Evolutionary conservation across 2,113 vertebrate species (phyloP), one percentile per base, ranked within the genome.

Genomic region (Mesembrinibis cayennensis): DNA sequence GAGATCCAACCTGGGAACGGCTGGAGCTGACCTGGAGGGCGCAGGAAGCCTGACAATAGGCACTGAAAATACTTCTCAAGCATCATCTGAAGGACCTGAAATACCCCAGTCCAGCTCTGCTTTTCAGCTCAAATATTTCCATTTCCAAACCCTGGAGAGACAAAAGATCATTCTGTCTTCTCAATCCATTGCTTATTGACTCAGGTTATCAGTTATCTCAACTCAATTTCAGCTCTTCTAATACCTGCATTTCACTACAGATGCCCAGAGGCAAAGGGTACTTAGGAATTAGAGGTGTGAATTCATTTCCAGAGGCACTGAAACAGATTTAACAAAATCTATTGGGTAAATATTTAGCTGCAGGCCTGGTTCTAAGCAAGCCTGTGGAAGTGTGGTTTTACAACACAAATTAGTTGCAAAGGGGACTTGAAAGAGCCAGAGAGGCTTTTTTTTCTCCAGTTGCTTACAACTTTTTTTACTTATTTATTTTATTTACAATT

Each of bases 291-390:
- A 95, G 47, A 94, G 81, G 87, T 81, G n/a, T 50, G 76, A 94
- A 93, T 81, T 88, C 25, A 93, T 94, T 96, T 95, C 88, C 72
- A 95, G 88, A 86, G 85, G 92, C 90, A 82, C 38, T 58, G 53
- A 73, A 96, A 87, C 25, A 80, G 92, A 73, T 81, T 94, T 92
- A 86, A 83, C 76, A 86, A 93, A 97, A 97, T 88, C 93, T 62
- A 53, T 50, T 86, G 47, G 71, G 88, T 92, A 97, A 97, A 95
- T 97, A 97, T 97, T 97, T 97, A 92, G 79, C 95, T 92, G 88
- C 72, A 77, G 86, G 86, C 59, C 66, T 94, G 59, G 82, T 95
- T 94, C 67, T 91, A 86, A 96, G 82, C 82, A 82, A 82, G 73
- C 66, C 45, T 58, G 45, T 71, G 71, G 65, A 95, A 91, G 9